phyloP scores from a whole-genome alignment of 92 coral and sea anemone species.

The Nematostella vectensis region DNA sequence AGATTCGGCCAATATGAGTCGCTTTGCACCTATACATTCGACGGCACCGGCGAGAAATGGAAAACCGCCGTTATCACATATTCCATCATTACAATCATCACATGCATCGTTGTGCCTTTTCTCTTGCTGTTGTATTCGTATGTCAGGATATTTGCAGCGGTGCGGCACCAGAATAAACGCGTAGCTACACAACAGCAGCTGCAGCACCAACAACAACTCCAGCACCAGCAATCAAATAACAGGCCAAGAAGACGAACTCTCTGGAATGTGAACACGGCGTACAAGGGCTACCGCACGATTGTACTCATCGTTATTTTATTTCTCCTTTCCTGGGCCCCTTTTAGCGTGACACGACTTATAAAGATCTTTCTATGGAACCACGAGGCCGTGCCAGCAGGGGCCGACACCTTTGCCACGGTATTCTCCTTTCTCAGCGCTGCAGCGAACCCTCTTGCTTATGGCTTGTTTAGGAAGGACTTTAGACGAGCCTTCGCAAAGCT shows the following conservation, averaged over 20 bases:
- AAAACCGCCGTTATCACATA: slow-evolving; percentile 39
- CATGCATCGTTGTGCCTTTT: slow-evolving; percentile 37
- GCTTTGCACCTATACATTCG: slow-evolving; percentile 41
- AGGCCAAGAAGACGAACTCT: slow-evolving; percentile 5
- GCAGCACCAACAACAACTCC: too few relatives aligned
- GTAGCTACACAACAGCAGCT: background rate
- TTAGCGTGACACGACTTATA: slow-evolving; percentile 40
- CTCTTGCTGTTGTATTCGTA: slow-evolving; percentile 37
- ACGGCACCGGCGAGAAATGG: slow-evolving; percentile 57
- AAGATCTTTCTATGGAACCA: slow-evolving; percentile 46
- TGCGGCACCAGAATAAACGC: slow-evolving; percentile 31
- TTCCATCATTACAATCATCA: slow-evolving; percentile 26
- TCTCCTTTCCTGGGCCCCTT: slow-evolving; percentile 56
- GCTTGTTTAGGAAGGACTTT: slow-evolving; percentile 44
- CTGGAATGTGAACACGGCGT: slow-evolving; percentile 16
- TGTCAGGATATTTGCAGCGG: slow-evolving; percentile 31
- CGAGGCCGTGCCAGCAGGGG: slow-evolving; percentile 33
- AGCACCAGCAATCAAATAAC: background rate
- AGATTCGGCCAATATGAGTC: slow-evolving; percentile 39
- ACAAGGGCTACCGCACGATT: slow-evolving; percentile 51
- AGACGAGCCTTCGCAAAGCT: slow-evolving; percentile 44
- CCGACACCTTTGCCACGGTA: slow-evolving; percentile 51
- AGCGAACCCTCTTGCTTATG: slow-evolving; percentile 43
- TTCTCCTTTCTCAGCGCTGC: slow-evolving; percentile 49
- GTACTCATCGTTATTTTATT: slow-evolving; percentile 27